Evolutionary conservation across 1,140 invertebrate species (phyloP).

Genomic region (Drosophila malerkotliana): DNA sequence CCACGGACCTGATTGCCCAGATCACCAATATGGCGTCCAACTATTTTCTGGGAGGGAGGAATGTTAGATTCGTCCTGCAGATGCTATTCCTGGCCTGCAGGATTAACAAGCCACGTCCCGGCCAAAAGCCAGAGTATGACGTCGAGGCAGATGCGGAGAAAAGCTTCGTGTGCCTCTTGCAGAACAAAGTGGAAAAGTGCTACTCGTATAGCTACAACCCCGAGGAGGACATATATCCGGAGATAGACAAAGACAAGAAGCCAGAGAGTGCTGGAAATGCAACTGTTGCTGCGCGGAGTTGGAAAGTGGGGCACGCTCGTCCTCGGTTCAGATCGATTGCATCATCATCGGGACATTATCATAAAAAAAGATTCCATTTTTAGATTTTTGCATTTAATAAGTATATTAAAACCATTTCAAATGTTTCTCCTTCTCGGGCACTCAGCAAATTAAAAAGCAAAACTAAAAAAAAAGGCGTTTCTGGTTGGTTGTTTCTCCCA

Average conservation of each 20-base stretch:
- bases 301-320: not conserved
- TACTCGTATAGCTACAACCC: constrained; percentile 19
- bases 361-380: not conserved
- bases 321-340: not conserved
- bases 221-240: not conserved
- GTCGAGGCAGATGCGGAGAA: not conserved
- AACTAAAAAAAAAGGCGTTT: constrained; percentile 22
- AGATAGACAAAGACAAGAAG: not conserved
- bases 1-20: not conserved
- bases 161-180: constrained; percentile 25
- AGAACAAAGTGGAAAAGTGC: constrained; percentile 10
- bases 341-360: too few species aligned
- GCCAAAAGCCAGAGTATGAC: not conserved
- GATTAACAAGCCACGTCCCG: constrained; percentile 1
- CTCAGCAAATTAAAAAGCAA: constrained; percentile 41
- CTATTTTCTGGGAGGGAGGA: constrained; percentile 10
- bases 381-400: not conserved
- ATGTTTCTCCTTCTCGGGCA: constrained; percentile 7
- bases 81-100: constrained; percentile 10
- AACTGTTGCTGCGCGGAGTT: not conserved
- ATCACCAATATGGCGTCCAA: not conserved
- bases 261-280: not conserved
- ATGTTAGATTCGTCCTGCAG: constrained; percentile 9
- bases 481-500: constrained; percentile 1
- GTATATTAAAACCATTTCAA: not conserved